Conservation (phyloP, 2,797 vertebrate genomes). For the Schizopygopsis pylzovi region DNA sequence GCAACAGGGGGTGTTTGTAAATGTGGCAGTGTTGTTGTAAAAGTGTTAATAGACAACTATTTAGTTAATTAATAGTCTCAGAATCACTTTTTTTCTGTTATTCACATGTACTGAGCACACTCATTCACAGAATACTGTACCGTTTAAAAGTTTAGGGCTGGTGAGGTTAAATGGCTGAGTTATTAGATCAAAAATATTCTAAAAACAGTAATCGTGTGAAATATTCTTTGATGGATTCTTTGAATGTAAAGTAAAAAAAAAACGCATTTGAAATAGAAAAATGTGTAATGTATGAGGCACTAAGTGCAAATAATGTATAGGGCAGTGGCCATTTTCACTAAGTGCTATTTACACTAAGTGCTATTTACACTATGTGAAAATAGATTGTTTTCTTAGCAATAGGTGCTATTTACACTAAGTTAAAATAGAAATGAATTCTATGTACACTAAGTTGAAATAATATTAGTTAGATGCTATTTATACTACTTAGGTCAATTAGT, state of each 20-base stretch:
- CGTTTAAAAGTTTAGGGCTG: not conserved
- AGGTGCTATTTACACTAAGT: no score
- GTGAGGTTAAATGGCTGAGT: not conserved
- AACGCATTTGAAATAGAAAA: not conserved
- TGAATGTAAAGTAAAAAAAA: not conserved
- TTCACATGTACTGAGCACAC: not conserved
- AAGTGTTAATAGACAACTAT: slow-evolving; percentile 42
- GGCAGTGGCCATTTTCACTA: not conserved
- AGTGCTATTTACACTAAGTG: no score
- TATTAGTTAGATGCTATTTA: not conserved
- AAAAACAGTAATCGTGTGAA: not conserved
- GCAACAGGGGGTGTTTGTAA: slow-evolving; percentile 51
- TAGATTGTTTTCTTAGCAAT: no score
- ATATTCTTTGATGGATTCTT: not conserved
- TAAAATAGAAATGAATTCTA: no score
- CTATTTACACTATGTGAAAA: no score
- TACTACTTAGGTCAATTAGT: not conserved
- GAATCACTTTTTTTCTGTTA: slow-evolving; percentile 32
- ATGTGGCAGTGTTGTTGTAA: slow-evolving; percentile 42
- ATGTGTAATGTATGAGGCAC: not conserved
- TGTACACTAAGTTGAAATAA: no score
- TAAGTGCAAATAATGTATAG: not conserved
- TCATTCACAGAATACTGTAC: not conserved
- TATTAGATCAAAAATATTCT: not conserved
- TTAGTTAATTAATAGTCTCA: slow-evolving; percentile 56